These are phyloP conservation scores for Martes flavigula DNA, from an alignment of 2,797 vertebrate genomes.

Conservation along the genomic window DNA sequence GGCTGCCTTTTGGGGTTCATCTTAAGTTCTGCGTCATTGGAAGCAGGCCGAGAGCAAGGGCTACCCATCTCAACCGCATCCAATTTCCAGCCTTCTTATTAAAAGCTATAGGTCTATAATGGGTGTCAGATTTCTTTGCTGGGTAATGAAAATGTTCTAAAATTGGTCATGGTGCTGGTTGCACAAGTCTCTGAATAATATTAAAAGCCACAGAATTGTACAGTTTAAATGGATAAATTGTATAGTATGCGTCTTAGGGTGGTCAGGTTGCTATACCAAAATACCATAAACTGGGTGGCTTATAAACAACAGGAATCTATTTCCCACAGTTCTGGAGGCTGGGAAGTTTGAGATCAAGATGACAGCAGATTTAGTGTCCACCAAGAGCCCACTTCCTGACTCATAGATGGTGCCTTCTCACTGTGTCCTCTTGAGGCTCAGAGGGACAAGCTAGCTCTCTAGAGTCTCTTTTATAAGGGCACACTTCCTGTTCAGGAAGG, in stretches of 20 bases:
- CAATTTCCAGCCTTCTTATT: not conserved
- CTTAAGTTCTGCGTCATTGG: not conserved
- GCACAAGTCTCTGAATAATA: not conserved
- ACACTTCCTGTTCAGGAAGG: not conserved
- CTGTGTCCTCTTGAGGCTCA: not conserved
- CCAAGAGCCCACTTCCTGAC: not conserved
- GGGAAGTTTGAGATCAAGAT: not conserved
- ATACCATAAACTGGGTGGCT: not conserved
- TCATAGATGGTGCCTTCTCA: not conserved
- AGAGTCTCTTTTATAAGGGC: not conserved
- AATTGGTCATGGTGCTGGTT: not conserved
- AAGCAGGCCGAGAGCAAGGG: not conserved
- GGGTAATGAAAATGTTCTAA: not conserved
- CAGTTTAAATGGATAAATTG: not conserved
- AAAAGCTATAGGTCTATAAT: not conserved
- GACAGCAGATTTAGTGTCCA: not conserved
- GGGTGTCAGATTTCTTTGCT: not conserved
- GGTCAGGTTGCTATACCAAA: not conserved
- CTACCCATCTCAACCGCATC: not conserved
- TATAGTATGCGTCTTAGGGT: not conserved
- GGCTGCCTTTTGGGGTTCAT: not conserved
- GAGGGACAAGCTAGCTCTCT: not conserved
- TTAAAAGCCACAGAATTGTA: not conserved
- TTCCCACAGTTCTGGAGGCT: not conserved
- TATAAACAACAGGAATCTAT: not conserved